Evolutionary conservation across 2,797 vertebrate genomes (phyloP), one percentile per base, ranked within the genome.

Genomic region (Loriculus beryllinus): DNA sequence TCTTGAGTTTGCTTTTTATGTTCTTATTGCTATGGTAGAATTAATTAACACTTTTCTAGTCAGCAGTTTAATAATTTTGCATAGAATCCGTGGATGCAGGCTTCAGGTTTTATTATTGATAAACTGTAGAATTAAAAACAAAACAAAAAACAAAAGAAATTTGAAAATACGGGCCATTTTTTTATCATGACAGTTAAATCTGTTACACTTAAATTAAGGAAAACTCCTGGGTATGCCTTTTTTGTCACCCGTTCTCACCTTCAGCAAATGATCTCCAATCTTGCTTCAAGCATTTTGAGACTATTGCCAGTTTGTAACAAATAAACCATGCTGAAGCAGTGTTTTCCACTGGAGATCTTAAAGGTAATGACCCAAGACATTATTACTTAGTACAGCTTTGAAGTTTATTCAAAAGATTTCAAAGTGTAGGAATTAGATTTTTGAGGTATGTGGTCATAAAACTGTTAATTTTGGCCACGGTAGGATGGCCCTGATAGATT

Each of bases 341-440:
- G 67, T 22, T 90, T 79, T 67, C 59, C 82, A 7, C 48, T 91
- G 78, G 40, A 48, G 70, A 56, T 79, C 54, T 67, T 88, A 7
- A 89, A 89, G 64, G 51, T 86, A 79, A 88, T 85, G 91, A 93
- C 54, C 60, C 47, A 52, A 82, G 59, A n/a, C 22, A 28, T 87
- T 65, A 59, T 81, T 92, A 31, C 43, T 83, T 86, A 79, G 26
- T 69, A 78, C 26, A 63, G n/a, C 31, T 90, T 47, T 1, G 2
- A 72, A 80, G 47, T 63, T 88, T 31, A 37, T 86, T 95, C 18
- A 39, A 65, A 78, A 4, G 4, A 42, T 64, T 91, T 82, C 9
- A 17, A 52, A 9, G 26, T 77, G 18, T 29, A 85, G 51, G 26
- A 74, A 70, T 65, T 82, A 28, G 21, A 16, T 35, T 57, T 57